These are phyloP conservation scores for Ifrita kowaldi DNA, from an alignment of 2,113 vertebrate genomes.

Conservation along the genomic window DNA sequence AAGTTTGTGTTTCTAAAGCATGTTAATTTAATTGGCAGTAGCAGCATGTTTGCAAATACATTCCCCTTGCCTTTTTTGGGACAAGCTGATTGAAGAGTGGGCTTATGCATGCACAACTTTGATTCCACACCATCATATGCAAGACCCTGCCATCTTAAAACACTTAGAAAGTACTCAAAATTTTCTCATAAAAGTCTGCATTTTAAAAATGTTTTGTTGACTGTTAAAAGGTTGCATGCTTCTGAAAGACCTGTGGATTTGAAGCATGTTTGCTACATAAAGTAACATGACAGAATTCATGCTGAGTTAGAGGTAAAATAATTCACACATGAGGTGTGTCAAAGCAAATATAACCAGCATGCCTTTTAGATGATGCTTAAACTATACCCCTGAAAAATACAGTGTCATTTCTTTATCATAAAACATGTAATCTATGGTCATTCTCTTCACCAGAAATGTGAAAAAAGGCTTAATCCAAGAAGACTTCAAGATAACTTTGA, in stretches of 20 bases:
- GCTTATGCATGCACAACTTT: background rate
- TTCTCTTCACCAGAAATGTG: constrained; percentile 82
- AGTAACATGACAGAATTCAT: background rate
- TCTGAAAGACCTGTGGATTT: background rate
- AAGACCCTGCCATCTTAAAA: background rate
- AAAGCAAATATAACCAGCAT: background rate
- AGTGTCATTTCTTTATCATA: background rate
- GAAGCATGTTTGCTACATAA: background rate
- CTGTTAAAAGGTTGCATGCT: background rate
- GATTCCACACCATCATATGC: background rate
- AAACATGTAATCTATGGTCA: background rate
- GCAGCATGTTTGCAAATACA: background rate
- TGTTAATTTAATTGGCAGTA: background rate
- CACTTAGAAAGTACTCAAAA: background rate
- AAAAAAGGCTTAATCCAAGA: constrained; percentile 85
- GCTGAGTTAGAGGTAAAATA: background rate
- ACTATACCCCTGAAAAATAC: background rate
- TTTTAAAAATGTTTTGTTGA: background rate
- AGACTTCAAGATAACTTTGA: constrained; percentile 91
- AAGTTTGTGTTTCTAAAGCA: background rate
- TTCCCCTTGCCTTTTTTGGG: background rate
- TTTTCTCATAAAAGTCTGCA: background rate
- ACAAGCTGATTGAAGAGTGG: background rate
- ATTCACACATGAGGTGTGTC: background rate
- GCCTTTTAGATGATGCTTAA: background rate